Evolutionary conservation across 1,140 invertebrate species (phyloP), one percentile per base, ranked within the genome.

Genomic region (Holotrichia oblita): DNA sequence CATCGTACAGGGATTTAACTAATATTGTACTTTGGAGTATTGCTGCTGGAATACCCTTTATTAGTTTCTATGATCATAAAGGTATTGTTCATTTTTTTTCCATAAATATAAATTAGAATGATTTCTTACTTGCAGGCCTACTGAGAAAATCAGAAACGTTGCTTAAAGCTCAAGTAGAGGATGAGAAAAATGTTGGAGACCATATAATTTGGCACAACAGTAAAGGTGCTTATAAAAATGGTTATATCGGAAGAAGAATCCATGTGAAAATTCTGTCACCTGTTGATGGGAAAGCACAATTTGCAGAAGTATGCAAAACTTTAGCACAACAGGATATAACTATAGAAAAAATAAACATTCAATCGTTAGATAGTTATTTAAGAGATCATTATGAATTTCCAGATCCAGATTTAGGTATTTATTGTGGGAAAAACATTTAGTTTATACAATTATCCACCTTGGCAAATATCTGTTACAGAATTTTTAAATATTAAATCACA

Each of bases 401-500:
- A 40, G 92, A 93, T 80, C 93, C 93, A 22, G 91, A 94, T 81
- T 82, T 93, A 79, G 90, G 89, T 44, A 83, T 94, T 77, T 89
- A 91, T 83, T 92, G 89, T 83, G 92, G 92, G 24, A 85, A 89
- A n/a, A 24, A 81, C 86, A 48, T 90, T 90, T 81, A 89, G 86
- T 78, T 91, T 91, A 48, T 89, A 89, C 84, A 92, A 91, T 78
- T 87, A 93, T 84, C 86, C 93, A 20, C 93, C 92, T 48, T 94
- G 93, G 93, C 92, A 93, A 82, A 91, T 92, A 81, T 89, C 90
- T 87, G 83, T 92, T 64, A 92, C 92, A 42, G 92, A 93, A 88
- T 93, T 94, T 87, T 85, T 92, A 86, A 90, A 88, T 86, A 81
- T 92, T 81, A 87, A 89, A 80, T 84, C 87, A 78, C 88, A 90